These are phyloP conservation scores for Sorex maritimensis DNA, from an alignment of 2,797 vertebrate species.

Conservation along the genomic window DNA sequence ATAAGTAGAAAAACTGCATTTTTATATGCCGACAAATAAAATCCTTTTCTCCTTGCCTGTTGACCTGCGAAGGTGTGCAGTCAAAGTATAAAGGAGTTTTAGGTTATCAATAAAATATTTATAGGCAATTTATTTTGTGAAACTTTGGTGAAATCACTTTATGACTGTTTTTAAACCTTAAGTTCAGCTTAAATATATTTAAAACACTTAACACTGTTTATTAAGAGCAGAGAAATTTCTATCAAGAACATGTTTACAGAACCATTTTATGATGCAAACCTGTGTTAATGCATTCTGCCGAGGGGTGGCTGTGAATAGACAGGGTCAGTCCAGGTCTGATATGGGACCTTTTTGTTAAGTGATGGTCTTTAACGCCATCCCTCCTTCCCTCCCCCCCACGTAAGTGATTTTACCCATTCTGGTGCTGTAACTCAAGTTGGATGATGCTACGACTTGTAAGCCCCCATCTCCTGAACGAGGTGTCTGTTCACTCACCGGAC, in stretches of 20 bases:
- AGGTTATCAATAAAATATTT: slow-evolving; percentile 47
- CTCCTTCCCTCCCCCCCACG: too few species aligned
- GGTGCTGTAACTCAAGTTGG: not conserved
- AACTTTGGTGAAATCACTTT: slow-evolving; percentile 53
- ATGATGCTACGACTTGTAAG: not conserved
- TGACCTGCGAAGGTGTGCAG: not conserved
- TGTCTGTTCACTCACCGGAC: not conserved
- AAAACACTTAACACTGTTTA: slow-evolving; percentile 8
- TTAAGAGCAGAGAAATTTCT: slow-evolving; percentile 25
- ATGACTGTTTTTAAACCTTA: slow-evolving; percentile 52
- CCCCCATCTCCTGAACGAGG: not conserved
- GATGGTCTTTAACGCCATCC: not conserved
- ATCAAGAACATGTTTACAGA: slow-evolving; percentile 49
- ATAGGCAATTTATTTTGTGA: slow-evolving; percentile 47
- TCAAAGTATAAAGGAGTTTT: slow-evolving; percentile 41
- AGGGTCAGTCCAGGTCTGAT: slow-evolving; percentile 6
- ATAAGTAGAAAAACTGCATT: slow-evolving; percentile 42
- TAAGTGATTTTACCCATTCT: not conserved
- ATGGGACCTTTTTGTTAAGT: not conserved
- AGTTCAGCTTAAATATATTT: slow-evolving; percentile 51
- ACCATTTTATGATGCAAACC: not conserved
- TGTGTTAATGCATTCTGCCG: slow-evolving; percentile 50
- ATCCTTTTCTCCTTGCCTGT: not conserved
- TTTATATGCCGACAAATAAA: slow-evolving; percentile 56
- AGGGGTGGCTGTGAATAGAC: not conserved